These are phyloP conservation scores for Phaethornis superciliosus DNA, from an alignment of 2,113 vertebrate species.

Conservation along the genomic window DNA sequence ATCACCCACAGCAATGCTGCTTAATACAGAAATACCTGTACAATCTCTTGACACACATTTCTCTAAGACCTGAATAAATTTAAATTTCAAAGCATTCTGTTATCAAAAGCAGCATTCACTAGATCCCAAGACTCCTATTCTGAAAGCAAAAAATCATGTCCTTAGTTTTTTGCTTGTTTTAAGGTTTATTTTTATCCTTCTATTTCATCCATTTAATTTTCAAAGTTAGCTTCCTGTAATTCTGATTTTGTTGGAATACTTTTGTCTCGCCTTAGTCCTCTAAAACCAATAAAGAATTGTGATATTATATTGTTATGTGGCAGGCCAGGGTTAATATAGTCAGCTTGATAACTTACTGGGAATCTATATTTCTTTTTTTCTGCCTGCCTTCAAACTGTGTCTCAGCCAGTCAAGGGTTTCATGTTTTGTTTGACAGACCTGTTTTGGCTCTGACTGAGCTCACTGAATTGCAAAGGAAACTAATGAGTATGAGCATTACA, in stretches of 20 bases:
- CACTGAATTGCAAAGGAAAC: conserved; percentile 84
- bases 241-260: not conserved
- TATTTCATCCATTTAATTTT: not conserved
- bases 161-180: not conserved
- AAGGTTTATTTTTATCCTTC: conserved; percentile 10
- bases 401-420: conserved; percentile 27
- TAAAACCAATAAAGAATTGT: not conserved
- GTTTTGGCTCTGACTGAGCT: conserved; percentile 79
- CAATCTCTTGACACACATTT: conserved; percentile 17
- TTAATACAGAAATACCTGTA: not conserved
- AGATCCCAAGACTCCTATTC: conserved; percentile 56
- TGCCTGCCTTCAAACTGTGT: not conserved
- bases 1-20: not conserved
- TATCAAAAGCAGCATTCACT: conserved; percentile 2
- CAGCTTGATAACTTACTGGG: not conserved
- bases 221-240: not conserved
- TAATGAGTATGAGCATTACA: conserved; percentile 71
- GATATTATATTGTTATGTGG: not conserved
- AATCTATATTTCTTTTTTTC: not conserved
- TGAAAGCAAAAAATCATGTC: conserved; percentile 50
- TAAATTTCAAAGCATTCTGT: conserved; percentile 79
- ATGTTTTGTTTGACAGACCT: conserved; percentile 79
- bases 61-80: conserved; percentile 58
- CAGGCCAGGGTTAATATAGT: not conserved
- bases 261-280: not conserved